These are phyloP conservation scores for Drosophila percnosoma DNA, from an alignment of 2,888 invertebrate genomes.

Conservation along the genomic window DNA sequence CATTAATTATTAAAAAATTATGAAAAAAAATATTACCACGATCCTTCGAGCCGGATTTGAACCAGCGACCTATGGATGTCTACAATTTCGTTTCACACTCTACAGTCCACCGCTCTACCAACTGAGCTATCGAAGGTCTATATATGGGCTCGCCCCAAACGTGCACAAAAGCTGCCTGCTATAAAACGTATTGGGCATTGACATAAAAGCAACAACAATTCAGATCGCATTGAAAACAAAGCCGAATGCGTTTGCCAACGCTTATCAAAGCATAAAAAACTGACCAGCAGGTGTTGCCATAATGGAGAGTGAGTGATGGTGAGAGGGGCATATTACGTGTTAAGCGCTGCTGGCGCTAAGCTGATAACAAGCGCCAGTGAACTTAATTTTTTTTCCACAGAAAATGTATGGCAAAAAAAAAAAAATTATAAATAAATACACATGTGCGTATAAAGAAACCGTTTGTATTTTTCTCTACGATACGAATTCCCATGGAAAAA, in stretches of 20 bases:
- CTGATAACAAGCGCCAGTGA: conserved; percentile 28
- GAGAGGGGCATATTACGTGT: conserved; percentile 21
- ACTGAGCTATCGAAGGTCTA: conserved; percentile 78
- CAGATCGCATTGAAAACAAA: conserved; percentile 33
- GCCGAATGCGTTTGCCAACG: conserved; percentile 30
- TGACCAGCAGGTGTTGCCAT: conserved; percentile 5
- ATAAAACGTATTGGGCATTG: conserved; percentile 3
- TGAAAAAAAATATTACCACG: conserved; percentile 17
- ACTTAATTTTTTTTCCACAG: conserved; percentile 4
- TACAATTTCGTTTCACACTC: conserved; percentile 27
- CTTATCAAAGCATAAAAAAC: conserved; percentile 63
- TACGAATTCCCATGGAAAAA: conserved; percentile 9
- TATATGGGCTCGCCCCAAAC: conserved; percentile 13
- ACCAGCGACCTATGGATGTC: conserved; percentile 79
- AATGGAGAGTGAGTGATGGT: background rate
- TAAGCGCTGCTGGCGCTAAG: conserved; percentile 40
- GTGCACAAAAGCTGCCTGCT: conserved; percentile 9
- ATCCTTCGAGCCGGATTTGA: conserved; percentile 80
- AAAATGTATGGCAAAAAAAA: conserved; percentile 8
- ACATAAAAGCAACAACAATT: conserved; percentile 25
- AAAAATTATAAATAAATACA: conserved; percentile 13
- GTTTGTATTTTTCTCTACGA: background rate
- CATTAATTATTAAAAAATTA: background rate
- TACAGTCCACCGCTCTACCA: conserved; percentile 80
- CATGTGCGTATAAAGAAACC: conserved; percentile 5